A percentile compares a stretch with the other conserved stretches of the same genome.
Conservation (phyloP, 1,140 invertebrate genomes). For the Trichonephila inaurata region DNA sequence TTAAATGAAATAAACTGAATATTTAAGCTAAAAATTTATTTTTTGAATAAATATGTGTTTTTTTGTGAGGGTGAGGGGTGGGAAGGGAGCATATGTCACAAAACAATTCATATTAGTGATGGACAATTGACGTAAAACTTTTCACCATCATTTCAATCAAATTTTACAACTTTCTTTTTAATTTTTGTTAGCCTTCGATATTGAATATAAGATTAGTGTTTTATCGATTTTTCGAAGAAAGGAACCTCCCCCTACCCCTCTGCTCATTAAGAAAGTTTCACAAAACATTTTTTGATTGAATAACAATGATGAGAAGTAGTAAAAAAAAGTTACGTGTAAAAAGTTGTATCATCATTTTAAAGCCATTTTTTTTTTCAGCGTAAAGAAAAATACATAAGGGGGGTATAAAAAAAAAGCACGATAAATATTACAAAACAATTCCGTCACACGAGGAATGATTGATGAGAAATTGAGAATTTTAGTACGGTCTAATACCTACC, state of each 20-base stretch:
- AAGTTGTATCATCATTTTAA: not conserved
- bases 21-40: too few relatives aligned
- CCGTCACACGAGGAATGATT: not conserved
- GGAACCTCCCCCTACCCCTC: not conserved
- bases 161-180: not conserved
- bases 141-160: not conserved
- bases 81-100: too few relatives aligned
- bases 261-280: not conserved
- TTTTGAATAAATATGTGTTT: too few relatives aligned
- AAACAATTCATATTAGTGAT: too few relatives aligned
- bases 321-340: not conserved
- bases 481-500: not conserved
- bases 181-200: not conserved
- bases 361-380: not conserved
- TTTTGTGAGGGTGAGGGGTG: too few relatives aligned
- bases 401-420: not conserved
- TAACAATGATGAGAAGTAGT: not conserved
- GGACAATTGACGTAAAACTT: not conserved
- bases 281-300: not conserved
- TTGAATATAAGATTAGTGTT: not conserved
- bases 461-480: not conserved
- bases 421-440: not conserved
- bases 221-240: not conserved
- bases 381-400: not conserved
- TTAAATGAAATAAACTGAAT: too few relatives aligned